Percentiles rank a stretch among this genome's conserved stretches.
These are phyloP conservation scores for Malurus melanocephalus DNA, from an alignment of 2,113 vertebrate genomes.

Conservation along the genomic window DNA sequence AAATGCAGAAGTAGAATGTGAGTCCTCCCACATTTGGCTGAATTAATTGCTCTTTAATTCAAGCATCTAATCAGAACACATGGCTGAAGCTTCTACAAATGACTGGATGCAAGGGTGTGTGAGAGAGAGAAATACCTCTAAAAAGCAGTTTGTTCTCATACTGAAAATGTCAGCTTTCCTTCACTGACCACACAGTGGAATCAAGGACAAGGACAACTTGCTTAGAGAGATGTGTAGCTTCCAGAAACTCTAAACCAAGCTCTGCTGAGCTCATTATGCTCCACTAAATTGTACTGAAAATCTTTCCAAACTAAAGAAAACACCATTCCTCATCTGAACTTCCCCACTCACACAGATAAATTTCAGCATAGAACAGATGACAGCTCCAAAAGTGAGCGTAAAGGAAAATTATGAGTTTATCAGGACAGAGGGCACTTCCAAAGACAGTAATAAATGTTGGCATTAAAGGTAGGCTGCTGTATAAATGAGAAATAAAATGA, in stretches of 20 bases:
- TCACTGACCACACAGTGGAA: not conserved
- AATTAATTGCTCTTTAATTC: not conserved
- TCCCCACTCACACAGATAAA: not conserved
- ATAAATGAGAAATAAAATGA: constrained; percentile 48
- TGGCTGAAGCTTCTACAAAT: not conserved
- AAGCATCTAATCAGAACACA: not conserved
- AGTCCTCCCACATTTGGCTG: not conserved
- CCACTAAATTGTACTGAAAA: constrained; percentile 27
- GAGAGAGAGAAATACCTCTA: not conserved
- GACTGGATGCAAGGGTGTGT: not conserved
- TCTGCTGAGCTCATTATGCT: not conserved
- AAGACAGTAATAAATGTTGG: constrained; percentile 37
- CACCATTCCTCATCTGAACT: constrained; percentile 24
- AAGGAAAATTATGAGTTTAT: constrained; percentile 49
- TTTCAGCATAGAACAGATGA: constrained; percentile 25
- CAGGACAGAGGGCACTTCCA: constrained; percentile 25
- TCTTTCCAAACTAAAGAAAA: constrained; percentile 34
- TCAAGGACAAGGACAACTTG: constrained; percentile 22
- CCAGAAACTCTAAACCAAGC: not conserved
- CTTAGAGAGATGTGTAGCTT: not conserved
- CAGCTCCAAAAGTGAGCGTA: constrained; percentile 32
- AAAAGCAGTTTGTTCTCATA: constrained; percentile 12
- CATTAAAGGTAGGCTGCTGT: constrained; percentile 33
- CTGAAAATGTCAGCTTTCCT: not conserved
- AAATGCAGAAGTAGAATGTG: not conserved